Percentiles rank a stretch among this genome's conserved stretches.
phyloP scores from a whole-genome alignment of 2,797 vertebrate genomes.

The Tiaroga cobitis region DNA sequence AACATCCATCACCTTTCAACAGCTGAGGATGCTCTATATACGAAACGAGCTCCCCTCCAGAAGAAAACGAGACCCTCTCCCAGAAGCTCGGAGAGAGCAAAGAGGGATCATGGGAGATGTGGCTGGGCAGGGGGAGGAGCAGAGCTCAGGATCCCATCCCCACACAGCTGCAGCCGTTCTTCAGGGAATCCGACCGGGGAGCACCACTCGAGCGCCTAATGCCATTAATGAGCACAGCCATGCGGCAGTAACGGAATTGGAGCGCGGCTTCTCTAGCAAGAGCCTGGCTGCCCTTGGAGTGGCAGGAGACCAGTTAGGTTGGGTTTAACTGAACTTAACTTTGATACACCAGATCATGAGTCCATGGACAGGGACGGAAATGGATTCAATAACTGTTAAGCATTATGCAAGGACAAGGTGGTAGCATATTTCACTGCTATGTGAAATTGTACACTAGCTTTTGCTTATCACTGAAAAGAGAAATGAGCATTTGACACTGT shows the following conservation, averaged over 20 bases:
- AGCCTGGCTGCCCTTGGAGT: slow-evolving; percentile 70
- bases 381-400: slow-evolving; percentile 2
- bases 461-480: slow-evolving; percentile 10
- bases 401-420: slow-evolving; percentile 12
- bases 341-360: slow-evolving; percentile 1
- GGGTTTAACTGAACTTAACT: slow-evolving; percentile 61
- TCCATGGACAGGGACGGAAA: background rate
- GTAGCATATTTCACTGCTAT: slow-evolving; percentile 2
- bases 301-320: slow-evolving; percentile 63
- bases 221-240: slow-evolving; percentile 90
- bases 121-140: slow-evolving; percentile 41
- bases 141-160: slow-evolving; percentile 79
- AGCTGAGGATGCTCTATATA: background rate
- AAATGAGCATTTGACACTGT: background rate
- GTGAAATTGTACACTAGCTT: slow-evolving; percentile 10
- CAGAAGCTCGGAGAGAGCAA: slow-evolving; percentile 75
- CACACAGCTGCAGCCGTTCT: slow-evolving; percentile 95
- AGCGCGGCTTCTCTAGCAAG: slow-evolving; percentile 72
- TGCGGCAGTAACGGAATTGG: slow-evolving; percentile 82
- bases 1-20: background rate
- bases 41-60: background rate
- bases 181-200: slow-evolving; percentile 91
- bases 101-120: slow-evolving; percentile 24
- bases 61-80: slow-evolving; percentile 61
- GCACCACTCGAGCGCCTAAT: slow-evolving; percentile 88